Evolutionary conservation across 1,140 invertebrate genomes (phyloP).

Genomic region (Pogonognathellus flavescens): DNA sequence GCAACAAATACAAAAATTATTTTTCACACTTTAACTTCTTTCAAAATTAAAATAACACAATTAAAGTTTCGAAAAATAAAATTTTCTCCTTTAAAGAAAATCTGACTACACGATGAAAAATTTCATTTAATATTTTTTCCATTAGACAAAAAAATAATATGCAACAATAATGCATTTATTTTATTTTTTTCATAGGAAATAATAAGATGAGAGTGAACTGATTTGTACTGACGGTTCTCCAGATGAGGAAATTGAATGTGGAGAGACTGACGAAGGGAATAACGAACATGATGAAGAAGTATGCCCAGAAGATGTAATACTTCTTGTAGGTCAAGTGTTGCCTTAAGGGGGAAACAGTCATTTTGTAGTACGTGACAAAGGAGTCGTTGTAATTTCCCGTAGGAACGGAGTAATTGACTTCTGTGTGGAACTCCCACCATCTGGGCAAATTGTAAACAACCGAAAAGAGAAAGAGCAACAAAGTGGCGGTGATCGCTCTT

Average conservation of each 20-base stretch:
- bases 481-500: background rate
- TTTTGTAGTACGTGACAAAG: conserved; percentile 33
- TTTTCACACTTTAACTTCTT: too few relatives aligned
- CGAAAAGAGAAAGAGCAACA: conserved; percentile 5
- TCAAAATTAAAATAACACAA: too few relatives aligned
- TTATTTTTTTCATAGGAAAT: too few relatives aligned
- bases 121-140: too few relatives aligned
- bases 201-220: too few relatives aligned
- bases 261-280: conserved; percentile 72
- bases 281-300: conserved; percentile 73
- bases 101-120: too few relatives aligned
- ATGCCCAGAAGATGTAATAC: conserved; percentile 73
- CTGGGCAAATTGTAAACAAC: conserved; percentile 47
- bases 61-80: too few relatives aligned
- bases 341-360: conserved; percentile 66
- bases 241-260: conserved; percentile 73
- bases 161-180: background rate
- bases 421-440: conserved; percentile 59
- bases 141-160: background rate
- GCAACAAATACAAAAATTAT: too few relatives aligned
- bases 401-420: background rate
- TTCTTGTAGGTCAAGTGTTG: conserved; percentile 70
- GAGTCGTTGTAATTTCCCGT: background rate
- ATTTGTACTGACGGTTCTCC: conserved; percentile 66
- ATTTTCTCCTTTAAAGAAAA: too few relatives aligned